Conservation (phyloP, 2,888 invertebrate genomes). For the Netelia melanura region DNA sequence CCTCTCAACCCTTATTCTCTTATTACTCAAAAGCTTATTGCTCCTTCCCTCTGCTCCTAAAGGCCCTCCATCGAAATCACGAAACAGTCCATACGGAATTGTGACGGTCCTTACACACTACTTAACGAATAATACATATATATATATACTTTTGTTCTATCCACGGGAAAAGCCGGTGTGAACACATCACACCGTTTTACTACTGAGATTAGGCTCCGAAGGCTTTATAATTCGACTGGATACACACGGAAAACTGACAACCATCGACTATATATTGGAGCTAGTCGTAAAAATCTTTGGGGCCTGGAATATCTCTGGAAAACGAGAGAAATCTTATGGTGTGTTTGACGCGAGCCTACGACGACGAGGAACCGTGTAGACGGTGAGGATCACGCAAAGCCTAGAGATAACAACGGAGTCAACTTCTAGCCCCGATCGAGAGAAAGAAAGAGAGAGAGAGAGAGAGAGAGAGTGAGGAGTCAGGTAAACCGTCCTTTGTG, state of each 20-base stretch:
- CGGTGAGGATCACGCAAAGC: conserved; percentile 14
- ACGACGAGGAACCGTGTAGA: not conserved
- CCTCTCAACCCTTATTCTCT: conserved; percentile 75
- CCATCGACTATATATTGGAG: conserved; percentile 39
- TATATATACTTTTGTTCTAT: conserved; percentile 79
- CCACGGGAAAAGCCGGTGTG: conserved; percentile 74
- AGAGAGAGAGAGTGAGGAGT: not conserved
- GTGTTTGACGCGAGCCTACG: conserved; percentile 14
- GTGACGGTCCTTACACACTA: not conserved
- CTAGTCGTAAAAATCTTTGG: conserved; percentile 52
- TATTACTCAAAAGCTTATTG: conserved; percentile 66
- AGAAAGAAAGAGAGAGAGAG: not conserved
- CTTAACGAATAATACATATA: conserved; percentile 38
- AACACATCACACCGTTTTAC: conserved; percentile 81
- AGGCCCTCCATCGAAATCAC: conserved; percentile 51
- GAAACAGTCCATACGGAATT: conserved; percentile 56
- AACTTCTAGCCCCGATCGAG: conserved; percentile 49
- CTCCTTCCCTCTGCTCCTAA: conserved; percentile 53
- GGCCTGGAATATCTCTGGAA: conserved; percentile 23
- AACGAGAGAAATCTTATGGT: conserved; percentile 8
- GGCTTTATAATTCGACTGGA: conserved; percentile 56
- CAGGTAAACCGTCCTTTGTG: conserved; percentile 53
- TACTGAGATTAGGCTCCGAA: conserved; percentile 68
- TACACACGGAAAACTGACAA: not conserved
- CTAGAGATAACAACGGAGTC: conserved; percentile 60